phyloP scores from a whole-genome alignment of 2,113 vertebrate species.

The Halcyon malimbica region DNA sequence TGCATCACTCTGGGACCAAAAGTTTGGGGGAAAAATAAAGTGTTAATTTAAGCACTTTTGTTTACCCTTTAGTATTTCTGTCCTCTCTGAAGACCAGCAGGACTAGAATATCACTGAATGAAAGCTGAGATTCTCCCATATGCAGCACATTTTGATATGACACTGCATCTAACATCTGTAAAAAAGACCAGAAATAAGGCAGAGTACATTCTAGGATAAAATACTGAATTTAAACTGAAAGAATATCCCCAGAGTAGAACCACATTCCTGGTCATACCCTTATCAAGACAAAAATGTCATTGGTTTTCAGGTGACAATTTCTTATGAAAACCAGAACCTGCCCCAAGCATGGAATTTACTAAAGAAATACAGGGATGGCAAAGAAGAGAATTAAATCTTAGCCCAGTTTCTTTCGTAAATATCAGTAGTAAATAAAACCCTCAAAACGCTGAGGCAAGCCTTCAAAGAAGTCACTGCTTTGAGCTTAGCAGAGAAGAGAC shows the following conservation, averaged over 20 bases:
- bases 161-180: not conserved
- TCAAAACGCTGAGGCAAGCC: not conserved
- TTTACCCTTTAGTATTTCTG: not conserved
- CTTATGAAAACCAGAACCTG: not conserved
- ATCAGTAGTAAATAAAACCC: not conserved
- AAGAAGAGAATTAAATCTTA: not conserved
- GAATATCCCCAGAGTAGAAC: not conserved
- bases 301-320: not conserved
- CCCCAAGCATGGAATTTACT: not conserved
- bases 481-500: not conserved
- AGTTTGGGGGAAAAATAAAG: accelerated
- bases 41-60: not conserved
- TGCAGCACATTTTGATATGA: not conserved
- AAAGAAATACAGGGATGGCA: not conserved
- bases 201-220: not conserved
- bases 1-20: not conserved
- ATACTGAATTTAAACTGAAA: not conserved
- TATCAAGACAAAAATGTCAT: not conserved
- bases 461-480: not conserved
- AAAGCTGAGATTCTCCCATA: not conserved
- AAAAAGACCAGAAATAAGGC: not conserved
- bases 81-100: not conserved
- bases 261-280: not conserved
- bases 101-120: not conserved
- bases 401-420: not conserved